Percentiles rank a stretch among this genome's conserved stretches.
Conservation (phyloP, 2,797 vertebrate species). For the Thripadectes ignobilis region DNA sequence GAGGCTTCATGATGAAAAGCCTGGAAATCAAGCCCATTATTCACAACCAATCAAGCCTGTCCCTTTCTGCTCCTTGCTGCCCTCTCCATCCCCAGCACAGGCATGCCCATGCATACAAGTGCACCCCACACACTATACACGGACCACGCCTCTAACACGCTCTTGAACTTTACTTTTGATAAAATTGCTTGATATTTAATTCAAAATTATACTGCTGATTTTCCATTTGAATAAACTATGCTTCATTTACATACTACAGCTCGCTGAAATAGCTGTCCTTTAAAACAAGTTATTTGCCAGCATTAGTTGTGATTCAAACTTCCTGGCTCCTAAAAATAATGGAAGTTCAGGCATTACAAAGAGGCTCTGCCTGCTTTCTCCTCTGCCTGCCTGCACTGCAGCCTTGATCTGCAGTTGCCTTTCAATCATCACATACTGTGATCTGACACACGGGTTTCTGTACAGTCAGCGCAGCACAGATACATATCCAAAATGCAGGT, state of each 20-base stretch:
- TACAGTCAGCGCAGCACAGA: not conserved
- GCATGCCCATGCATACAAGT: not conserved
- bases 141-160: rapidly evolving
- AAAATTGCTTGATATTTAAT: not conserved
- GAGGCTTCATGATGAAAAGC: constrained; percentile 41
- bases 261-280: not conserved
- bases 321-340: not conserved
- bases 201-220: not conserved
- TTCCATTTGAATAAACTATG: not conserved
- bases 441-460: not conserved
- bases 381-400: not conserved
- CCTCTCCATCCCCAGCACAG: not conserved
- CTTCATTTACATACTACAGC: not conserved
- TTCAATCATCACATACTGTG: not conserved
- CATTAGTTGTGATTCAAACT: not conserved
- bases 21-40: constrained; percentile 63
- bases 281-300: not conserved
- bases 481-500: not conserved
- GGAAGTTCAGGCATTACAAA: not conserved
- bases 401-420: not conserved
- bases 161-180: not conserved
- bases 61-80: constrained; percentile 17
- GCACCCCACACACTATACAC: not conserved
- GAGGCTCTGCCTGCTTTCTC: not conserved
- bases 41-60: constrained; percentile 50